These are phyloP conservation scores for Trididemnum miniatum DNA, from an alignment of 23 tunicate genomes.

Conservation along the genomic window DNA sequence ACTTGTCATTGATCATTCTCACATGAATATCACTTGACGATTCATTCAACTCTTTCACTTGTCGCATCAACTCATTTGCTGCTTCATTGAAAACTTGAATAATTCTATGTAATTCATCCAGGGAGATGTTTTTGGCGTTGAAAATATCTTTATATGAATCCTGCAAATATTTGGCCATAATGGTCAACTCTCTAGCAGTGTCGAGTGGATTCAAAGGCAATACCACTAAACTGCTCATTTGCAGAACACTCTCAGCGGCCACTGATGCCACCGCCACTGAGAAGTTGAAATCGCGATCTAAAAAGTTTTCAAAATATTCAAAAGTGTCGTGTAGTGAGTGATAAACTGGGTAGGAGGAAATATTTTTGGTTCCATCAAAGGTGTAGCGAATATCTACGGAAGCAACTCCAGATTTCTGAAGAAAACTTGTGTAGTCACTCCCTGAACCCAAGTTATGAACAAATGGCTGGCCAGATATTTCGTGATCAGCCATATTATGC, in stretches of 20 bases:
- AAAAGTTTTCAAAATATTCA: conserved; percentile 68
- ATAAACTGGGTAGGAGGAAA: conserved; percentile 87
- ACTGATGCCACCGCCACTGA: conserved; percentile 61
- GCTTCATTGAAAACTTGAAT: conserved; percentile 22
- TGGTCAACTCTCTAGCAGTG: conserved; percentile 45
- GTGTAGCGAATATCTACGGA: conserved; percentile 84
- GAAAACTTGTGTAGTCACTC: conserved; percentile 80
- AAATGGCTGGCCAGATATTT: conserved; percentile 44
- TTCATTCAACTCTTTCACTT: conserved; percentile 5
- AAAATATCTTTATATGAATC: conserved; percentile 21
- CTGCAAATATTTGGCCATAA: conserved; percentile 30
- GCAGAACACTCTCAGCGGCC: conserved; percentile 46
- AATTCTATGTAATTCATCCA: conserved; percentile 24
- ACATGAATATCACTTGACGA: conserved; percentile 41
- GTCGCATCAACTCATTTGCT: conserved; percentile 13
- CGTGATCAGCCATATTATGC: conserved; percentile 33
- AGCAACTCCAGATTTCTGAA: conserved; percentile 79
- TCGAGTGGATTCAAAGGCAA: conserved; percentile 60
- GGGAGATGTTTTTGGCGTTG: conserved; percentile 24
- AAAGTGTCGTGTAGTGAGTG: conserved; percentile 89
- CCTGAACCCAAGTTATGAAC: conserved; percentile 75
- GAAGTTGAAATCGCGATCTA: conserved; percentile 66
- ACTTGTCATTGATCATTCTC: conserved; percentile 63
- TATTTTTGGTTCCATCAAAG: conserved; percentile 14
- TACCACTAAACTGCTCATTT: conserved; percentile 28